Base-by-base conservation (phyloP, 2,113 vertebrate genomes). In the Peromyscus leucopus region DNA sequence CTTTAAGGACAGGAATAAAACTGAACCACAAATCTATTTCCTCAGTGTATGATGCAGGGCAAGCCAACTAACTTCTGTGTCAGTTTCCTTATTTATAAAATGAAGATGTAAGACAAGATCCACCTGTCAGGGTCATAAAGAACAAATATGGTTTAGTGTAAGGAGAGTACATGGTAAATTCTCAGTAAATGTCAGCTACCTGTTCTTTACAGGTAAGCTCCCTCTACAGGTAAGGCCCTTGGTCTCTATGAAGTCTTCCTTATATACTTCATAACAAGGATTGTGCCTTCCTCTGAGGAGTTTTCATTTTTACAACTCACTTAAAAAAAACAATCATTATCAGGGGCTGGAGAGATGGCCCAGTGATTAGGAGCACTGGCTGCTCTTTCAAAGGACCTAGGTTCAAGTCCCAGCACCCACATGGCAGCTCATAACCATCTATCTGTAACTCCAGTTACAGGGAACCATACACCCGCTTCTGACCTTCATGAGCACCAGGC, bases 261-360 rank as follows among this genome's bases (percentile, higher is more conserved):
- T 22, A 39, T 87, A 24, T 84, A 80, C 16, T 42, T 21, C 26
- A 2, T 80, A 28, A 83, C 7, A 75, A 57, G 71, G 33, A 67
- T n/a, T 90, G 36, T 95, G 33, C 13, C 63, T 89, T 71, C 55
- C 63, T 89, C 65, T 85, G 57, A 89, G 92, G 42, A 94, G 72
- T 89, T 95, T 96, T 95, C 82, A 57, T 36, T 94, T 97, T 59
- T 92, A 90, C 21, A 90, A 71, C 26, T 96, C 79, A 90, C 28
- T 55, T 96, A 82, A 95, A 97, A 95, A 97, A 84, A 5, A 8
- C 39, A 42, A 28, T 63, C 55, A 84, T 24, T 17, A 63, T 9
- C 39, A n/a, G 80, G 82, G n/a, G n/a, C n/a, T 84, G n/a, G n/a
- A 84, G 82, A 84, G 57, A 39, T 17, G 57, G 57, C 24, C 61